These are phyloP conservation scores for Zaprionus capensis DNA, from an alignment of 1,140 invertebrate genomes.

Conservation along the genomic window DNA sequence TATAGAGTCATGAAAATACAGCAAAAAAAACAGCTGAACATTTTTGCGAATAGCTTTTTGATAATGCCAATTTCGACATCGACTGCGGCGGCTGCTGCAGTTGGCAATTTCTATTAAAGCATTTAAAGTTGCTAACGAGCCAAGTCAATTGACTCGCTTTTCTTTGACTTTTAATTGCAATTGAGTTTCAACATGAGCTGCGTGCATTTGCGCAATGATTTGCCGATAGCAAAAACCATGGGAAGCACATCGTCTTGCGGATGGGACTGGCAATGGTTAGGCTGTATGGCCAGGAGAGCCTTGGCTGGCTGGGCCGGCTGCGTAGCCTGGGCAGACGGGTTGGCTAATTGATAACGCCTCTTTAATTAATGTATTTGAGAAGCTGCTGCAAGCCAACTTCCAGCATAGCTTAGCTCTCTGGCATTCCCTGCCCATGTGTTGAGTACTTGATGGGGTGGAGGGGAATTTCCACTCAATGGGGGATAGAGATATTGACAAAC, in stretches of 20 bases:
- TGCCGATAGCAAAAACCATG: conserved; percentile 64
- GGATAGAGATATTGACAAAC: conserved; percentile 45
- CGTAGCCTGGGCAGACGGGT: conserved; percentile 3
- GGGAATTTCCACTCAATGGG: neutral
- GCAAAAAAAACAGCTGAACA: conserved; percentile 6
- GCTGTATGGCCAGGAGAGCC: neutral
- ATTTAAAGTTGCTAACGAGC: conserved; percentile 70
- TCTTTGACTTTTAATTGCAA: conserved; percentile 76
- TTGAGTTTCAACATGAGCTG: conserved; percentile 76
- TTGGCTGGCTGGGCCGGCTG: neutral
- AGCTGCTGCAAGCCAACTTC: conserved; percentile 18
- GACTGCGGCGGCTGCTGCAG: conserved; percentile 24
- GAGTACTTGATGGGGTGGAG: conserved; percentile 34
- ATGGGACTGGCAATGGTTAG: neutral
- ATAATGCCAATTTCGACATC: conserved; percentile 61
- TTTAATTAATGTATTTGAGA: conserved; percentile 61
- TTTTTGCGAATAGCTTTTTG: conserved; percentile 25
- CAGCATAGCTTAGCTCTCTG: conserved; percentile 13
- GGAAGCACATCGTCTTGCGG: conserved; percentile 25
- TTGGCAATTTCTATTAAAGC: conserved; percentile 69
- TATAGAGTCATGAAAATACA: conserved; percentile 28
- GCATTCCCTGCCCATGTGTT: conserved; percentile 44
- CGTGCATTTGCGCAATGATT: conserved; percentile 80
- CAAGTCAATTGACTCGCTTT: conserved; percentile 53
- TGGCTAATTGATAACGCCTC: conserved; percentile 72